A percentile compares a stretch with the other conserved stretches of the same genome.
These are phyloP conservation scores for Morpho helenor DNA, from an alignment of 2,888 invertebrate genomes.

Conservation along the genomic window DNA sequence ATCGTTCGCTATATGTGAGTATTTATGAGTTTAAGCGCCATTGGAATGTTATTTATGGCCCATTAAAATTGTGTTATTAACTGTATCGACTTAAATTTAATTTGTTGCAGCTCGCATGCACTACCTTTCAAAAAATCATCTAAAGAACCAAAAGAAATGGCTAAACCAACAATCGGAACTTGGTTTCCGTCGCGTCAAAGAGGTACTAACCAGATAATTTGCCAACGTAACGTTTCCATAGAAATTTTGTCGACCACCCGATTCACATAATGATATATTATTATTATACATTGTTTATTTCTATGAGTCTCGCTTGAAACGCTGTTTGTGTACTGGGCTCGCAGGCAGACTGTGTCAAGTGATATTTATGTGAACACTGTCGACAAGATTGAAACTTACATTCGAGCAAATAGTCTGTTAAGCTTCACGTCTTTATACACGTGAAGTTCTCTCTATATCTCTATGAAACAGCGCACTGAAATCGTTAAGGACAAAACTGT, in stretches of 20 bases:
- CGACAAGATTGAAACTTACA: constrained; percentile 56
- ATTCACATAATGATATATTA: constrained; percentile 47
- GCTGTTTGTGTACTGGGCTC: constrained; percentile 29
- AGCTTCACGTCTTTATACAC: constrained; percentile 41
- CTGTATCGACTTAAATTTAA: constrained; percentile 9
- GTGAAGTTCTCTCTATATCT: constrained; percentile 33
- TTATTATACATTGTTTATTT: not conserved
- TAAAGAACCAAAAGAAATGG: constrained; percentile 59
- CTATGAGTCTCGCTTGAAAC: constrained; percentile 38
- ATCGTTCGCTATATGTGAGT: constrained; percentile 48
- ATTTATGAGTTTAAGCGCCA: not conserved
- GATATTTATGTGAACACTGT: constrained; percentile 56
- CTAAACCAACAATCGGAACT: constrained; percentile 33
- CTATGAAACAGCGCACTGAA: not conserved
- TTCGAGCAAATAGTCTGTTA: constrained; percentile 53
- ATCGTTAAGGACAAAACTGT: not conserved
- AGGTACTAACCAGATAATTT: constrained; percentile 55
- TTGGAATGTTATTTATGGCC: too few species aligned
- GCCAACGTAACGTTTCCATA: constrained; percentile 57
- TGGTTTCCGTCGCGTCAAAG: constrained; percentile 29
- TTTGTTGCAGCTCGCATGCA: constrained; percentile 59
- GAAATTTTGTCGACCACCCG: constrained; percentile 45
- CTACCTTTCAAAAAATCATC: constrained; percentile 61
- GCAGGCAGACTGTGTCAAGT: constrained; percentile 43
- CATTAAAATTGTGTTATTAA: not conserved